Percentiles rank a stretch among this genome's conserved stretches.
Conservation (phyloP, 2,888 invertebrate genomes). For the Xestobium rufovillosum region DNA sequence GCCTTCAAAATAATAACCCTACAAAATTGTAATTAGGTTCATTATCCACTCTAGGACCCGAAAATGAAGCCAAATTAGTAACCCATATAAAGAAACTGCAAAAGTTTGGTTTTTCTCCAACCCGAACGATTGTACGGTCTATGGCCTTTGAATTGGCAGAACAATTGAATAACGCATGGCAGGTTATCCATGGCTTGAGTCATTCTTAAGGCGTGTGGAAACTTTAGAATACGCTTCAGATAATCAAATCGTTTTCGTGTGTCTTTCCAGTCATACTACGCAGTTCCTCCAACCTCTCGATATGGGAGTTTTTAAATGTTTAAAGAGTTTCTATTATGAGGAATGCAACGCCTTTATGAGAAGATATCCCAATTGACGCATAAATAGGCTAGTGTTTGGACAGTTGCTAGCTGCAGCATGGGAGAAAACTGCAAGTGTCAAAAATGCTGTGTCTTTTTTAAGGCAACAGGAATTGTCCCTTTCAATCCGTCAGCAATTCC, state of each 20-base stretch:
- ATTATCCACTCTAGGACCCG: neutral
- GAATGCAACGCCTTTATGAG: constrained; percentile 2
- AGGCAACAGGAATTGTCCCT: constrained; percentile 2
- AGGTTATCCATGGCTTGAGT: constrained; percentile 5
- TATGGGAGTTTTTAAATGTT: neutral
- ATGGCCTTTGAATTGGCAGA: neutral
- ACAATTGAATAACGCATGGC: constrained; percentile 1
- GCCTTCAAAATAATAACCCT: constrained; percentile 1
- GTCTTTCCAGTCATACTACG: constrained; percentile 1
- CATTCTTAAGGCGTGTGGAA: constrained; percentile 1
- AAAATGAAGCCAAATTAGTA: constrained; percentile 4
- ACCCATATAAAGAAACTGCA: neutral
- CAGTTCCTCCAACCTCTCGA: constrained; percentile 3
- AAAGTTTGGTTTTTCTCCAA: constrained; percentile 8
- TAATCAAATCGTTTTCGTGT: constrained; percentile 2
- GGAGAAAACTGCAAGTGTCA: neutral
- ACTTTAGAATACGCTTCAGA: constrained; percentile 1
- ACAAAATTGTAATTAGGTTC: constrained; percentile 7
- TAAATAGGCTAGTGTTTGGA: neutral
- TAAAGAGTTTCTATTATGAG: neutral
- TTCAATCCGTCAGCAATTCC: constrained; percentile 1
- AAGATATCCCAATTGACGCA: neutral
- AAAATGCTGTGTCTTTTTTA: constrained; percentile 1
- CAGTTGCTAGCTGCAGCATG: neutral
- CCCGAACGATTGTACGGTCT: constrained; percentile 8